These are phyloP conservation scores for Gila robusta DNA, from an alignment of 2,797 vertebrate species.

Conservation along the genomic window DNA sequence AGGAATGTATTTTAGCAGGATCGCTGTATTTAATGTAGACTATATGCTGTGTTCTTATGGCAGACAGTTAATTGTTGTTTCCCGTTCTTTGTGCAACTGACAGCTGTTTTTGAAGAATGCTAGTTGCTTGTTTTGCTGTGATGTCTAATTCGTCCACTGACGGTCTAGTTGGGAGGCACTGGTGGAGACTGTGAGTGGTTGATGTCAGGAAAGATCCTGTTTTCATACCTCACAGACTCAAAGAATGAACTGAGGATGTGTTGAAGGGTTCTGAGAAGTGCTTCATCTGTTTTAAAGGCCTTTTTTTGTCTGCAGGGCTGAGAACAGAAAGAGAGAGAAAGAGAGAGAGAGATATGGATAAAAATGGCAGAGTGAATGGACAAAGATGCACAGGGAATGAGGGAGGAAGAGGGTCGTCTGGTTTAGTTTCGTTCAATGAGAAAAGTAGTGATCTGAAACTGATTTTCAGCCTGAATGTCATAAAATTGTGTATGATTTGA, in stretches of 20 bases:
- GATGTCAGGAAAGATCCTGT: slow-evolving; percentile 81
- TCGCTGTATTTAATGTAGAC: not conserved
- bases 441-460: not conserved
- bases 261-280: slow-evolving; percentile 78
- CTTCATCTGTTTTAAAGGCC: slow-evolving; percentile 77
- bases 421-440: not conserved
- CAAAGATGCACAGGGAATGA: slow-evolving; percentile 34
- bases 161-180: slow-evolving; percentile 38
- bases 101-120: slow-evolving; percentile 43
- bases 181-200: slow-evolving; percentile 24
- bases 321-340: slow-evolving; percentile 58
- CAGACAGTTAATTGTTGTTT: slow-evolving; percentile 16
- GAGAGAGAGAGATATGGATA: slow-evolving; percentile 57
- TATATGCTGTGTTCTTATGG: not conserved
- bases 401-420: not conserved
- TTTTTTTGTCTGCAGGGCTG: slow-evolving; percentile 66
- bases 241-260: slow-evolving; percentile 78
- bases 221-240: slow-evolving; percentile 84
- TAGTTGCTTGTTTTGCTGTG: slow-evolving; percentile 55
- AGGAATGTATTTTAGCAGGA: not conserved
- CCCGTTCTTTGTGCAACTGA: slow-evolving; percentile 10
- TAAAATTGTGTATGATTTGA: not conserved
- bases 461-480: not conserved
- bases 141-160: slow-evolving; percentile 43
- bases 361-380: slow-evolving; percentile 59